Percentiles rank a stretch among this genome's conserved stretches.
phyloP scores from a whole-genome alignment of 2,797 vertebrate genomes.

The Yasuhikotakia modesta region DNA sequence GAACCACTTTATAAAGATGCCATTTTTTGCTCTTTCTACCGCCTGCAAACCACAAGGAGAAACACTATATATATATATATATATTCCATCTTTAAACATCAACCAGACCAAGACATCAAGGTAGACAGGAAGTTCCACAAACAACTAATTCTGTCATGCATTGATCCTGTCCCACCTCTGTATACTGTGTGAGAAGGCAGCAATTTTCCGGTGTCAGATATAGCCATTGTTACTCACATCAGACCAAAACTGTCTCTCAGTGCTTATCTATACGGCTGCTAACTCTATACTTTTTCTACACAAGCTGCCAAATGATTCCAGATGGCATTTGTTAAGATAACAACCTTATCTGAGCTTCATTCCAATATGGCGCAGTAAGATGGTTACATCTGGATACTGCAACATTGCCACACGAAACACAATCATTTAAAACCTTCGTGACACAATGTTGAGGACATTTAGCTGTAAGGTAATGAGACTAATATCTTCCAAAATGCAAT shows the following conservation, averaged over 20 bases:
- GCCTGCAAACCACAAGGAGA: neutral
- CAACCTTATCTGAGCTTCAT: slow-evolving; percentile 37
- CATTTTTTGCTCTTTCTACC: neutral
- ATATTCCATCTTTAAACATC: neutral
- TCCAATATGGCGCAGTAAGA: slow-evolving; percentile 9
- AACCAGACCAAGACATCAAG: neutral
- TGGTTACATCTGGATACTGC: slow-evolving; percentile 16
- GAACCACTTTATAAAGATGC: neutral
- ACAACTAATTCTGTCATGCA: neutral
- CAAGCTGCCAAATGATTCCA: slow-evolving; percentile 54
- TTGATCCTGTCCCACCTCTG: neutral
- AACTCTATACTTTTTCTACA: slow-evolving; percentile 38
- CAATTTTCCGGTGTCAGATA: neutral
- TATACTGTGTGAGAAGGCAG: neutral
- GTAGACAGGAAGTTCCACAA: neutral
- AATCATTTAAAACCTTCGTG: slow-evolving; percentile 11
- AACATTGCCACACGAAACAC: neutral
- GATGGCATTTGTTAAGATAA: slow-evolving; percentile 61
- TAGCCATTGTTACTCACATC: slow-evolving; percentile 2
- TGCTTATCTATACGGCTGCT: slow-evolving; percentile 36
- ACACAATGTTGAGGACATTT: slow-evolving; percentile 15
- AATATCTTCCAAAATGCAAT: slow-evolving; percentile 25
- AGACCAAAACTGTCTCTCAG: slow-evolving; percentile 31
- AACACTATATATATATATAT: neutral
- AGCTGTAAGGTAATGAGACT: slow-evolving; percentile 16